Conservation (phyloP, 2,797 vertebrate genomes). For the Morus bassanus region DNA sequence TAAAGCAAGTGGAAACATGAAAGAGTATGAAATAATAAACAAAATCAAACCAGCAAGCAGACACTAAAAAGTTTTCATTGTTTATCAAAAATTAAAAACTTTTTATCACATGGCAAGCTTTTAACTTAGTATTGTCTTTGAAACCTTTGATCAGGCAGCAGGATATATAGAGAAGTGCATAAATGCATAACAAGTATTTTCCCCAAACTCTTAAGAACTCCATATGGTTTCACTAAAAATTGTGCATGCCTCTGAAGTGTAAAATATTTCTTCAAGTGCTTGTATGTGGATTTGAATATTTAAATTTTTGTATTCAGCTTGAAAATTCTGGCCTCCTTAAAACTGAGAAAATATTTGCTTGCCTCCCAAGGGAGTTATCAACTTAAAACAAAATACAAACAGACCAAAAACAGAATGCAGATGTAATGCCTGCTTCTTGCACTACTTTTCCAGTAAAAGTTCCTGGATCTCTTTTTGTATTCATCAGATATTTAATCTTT, state of each 20-base stretch:
- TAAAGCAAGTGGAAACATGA: not conserved
- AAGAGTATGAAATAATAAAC: not conserved
- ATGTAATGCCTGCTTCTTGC: not conserved
- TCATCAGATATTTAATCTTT: not conserved
- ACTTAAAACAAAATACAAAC: not conserved
- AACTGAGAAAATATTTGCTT: not conserved
- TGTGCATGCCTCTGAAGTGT: not conserved
- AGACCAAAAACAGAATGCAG: not conserved
- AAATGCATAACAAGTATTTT: not conserved
- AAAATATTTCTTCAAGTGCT: not conserved
- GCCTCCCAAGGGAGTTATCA: not conserved
- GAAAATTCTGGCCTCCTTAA: not conserved
- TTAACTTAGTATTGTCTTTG: not conserved
- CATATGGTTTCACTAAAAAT: not conserved
- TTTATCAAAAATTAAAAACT: not conserved
- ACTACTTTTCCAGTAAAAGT: not conserved
- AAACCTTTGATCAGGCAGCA: not conserved
- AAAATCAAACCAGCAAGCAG: not conserved
- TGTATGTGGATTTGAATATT: not conserved
- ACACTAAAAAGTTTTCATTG: not conserved
- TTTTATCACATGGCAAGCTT: not conserved
- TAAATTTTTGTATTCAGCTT: not conserved
- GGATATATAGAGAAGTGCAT: not conserved
- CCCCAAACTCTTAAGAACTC: not conserved
- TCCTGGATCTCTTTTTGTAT: not conserved